Percentiles rank a stretch among this genome's conserved stretches.
Conservation (phyloP, 2,797 vertebrate species). For the Acanthornis magna region DNA sequence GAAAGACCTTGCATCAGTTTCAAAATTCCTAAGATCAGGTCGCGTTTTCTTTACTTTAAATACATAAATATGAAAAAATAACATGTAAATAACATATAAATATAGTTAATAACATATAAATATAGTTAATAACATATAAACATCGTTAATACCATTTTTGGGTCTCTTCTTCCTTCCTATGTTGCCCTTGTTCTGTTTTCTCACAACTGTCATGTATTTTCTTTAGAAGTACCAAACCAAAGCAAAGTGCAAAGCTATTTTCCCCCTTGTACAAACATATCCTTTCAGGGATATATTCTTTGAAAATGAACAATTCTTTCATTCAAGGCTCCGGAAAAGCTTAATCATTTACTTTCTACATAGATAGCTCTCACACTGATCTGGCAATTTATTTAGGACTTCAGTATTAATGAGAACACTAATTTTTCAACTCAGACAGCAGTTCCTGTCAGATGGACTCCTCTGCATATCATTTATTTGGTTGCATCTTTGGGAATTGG, state of each 20-base stretch:
- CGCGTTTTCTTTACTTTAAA: not conserved
- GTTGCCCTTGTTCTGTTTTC: not conserved
- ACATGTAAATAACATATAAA: not conserved
- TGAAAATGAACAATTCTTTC: not conserved
- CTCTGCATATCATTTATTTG: not conserved
- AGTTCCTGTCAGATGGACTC: not conserved
- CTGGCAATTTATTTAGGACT: not conserved
- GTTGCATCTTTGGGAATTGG: not conserved
- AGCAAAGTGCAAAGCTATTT: not conserved
- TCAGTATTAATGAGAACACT: not conserved
- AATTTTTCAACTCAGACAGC: not conserved
- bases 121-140: not conserved
- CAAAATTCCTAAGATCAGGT: not conserved
- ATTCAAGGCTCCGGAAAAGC: not conserved
- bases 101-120: not conserved
- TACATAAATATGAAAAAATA: not conserved
- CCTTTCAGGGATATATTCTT: not conserved
- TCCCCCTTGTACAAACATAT: not conserved
- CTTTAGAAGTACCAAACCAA: not conserved
- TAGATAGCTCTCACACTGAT: not conserved
- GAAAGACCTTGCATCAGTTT: not conserved
- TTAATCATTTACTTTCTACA: constrained; percentile 10
- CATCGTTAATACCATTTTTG: not conserved
- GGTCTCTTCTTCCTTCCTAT: not conserved
- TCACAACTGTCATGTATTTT: not conserved